Evolutionary conservation across 2,113 vertebrate genomes (phyloP).

Genomic region (Rhinopomastus cyanomelas): DNA sequence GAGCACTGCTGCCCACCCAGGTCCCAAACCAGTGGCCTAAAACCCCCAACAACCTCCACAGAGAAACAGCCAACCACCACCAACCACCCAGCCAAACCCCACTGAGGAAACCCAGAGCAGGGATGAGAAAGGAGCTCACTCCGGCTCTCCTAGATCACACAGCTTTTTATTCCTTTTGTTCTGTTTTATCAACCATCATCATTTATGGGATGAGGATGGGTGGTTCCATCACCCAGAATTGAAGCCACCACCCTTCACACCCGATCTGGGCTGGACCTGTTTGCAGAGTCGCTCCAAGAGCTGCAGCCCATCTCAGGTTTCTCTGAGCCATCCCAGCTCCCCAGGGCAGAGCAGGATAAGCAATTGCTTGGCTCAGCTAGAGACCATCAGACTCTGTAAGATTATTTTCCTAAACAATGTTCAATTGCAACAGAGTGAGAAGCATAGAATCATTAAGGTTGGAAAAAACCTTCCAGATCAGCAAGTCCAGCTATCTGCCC

Average conservation of each 20-base stretch:
- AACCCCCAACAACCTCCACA: neutral
- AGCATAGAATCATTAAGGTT: too few species aligned
- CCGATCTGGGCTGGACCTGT: neutral
- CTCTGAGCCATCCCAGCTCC: neutral
- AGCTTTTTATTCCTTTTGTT: too few species aligned
- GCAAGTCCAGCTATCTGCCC: too few species aligned
- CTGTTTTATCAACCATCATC: neutral
- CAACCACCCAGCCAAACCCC: neutral
- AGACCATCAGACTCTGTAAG: constrained; percentile 19
- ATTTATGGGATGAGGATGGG: fast-evolving
- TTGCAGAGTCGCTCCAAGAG: neutral
- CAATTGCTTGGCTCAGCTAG: neutral
- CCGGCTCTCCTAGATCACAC: neutral
- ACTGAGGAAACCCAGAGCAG: neutral
- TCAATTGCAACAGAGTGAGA: neutral
- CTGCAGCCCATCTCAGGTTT: neutral
- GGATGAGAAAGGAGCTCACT: neutral
- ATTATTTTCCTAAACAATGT: neutral
- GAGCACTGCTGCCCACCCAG: neutral
- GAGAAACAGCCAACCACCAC: neutral
- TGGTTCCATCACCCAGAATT: neutral
- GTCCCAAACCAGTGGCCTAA: fast-evolving
- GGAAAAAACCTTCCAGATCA: too few species aligned
- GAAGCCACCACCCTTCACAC: fast-evolving
- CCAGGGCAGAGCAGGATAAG: neutral